A percentile compares a stretch with the other conserved stretches of the same genome.
Evolutionary conservation across 2,888 invertebrate species (phyloP).

Genomic region (Tridacna gigas): DNA sequence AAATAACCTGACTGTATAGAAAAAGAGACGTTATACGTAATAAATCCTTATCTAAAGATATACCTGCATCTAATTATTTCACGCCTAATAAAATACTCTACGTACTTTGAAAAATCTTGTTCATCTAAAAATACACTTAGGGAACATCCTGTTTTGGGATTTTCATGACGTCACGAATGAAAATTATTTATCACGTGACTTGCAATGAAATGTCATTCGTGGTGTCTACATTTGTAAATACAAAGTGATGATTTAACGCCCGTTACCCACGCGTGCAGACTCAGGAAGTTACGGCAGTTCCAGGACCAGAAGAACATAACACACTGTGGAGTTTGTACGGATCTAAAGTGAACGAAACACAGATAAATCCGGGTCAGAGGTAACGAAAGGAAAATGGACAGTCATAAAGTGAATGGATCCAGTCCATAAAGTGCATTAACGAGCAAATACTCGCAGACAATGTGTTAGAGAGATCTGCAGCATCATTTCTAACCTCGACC

Average conservation of each 20-base stretch:
- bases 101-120: slow-evolving; percentile 23
- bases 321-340: too few species aligned
- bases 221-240: slow-evolving; percentile 29
- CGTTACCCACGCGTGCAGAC: slow-evolving; percentile 6
- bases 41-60: too few species aligned
- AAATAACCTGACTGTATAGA: too few species aligned
- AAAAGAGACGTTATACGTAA: too few species aligned
- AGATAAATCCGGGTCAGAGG: slow-evolving; percentile 9
- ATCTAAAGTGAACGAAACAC: neutral
- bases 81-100: slow-evolving; percentile 15
- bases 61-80: neutral
- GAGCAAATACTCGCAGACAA: neutral
- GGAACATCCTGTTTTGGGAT: slow-evolving; percentile 49
- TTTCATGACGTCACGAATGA: slow-evolving; percentile 62
- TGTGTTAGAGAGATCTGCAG: neutral
- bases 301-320: neutral
- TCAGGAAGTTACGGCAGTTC: slow-evolving; percentile 1
- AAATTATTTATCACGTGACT: slow-evolving; percentile 65
- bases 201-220: slow-evolving; percentile 57
- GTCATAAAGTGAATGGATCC: slow-evolving; percentile 2
- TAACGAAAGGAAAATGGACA: neutral
- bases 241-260: slow-evolving; percentile 37
- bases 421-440: neutral
- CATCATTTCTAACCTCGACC: neutral
- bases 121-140: slow-evolving; percentile 54